Percentiles rank a stretch among this genome's conserved stretches.
These are phyloP conservation scores for Prionailurus viverrinus DNA, from an alignment of 2,113 vertebrate genomes.

Conservation along the genomic window DNA sequence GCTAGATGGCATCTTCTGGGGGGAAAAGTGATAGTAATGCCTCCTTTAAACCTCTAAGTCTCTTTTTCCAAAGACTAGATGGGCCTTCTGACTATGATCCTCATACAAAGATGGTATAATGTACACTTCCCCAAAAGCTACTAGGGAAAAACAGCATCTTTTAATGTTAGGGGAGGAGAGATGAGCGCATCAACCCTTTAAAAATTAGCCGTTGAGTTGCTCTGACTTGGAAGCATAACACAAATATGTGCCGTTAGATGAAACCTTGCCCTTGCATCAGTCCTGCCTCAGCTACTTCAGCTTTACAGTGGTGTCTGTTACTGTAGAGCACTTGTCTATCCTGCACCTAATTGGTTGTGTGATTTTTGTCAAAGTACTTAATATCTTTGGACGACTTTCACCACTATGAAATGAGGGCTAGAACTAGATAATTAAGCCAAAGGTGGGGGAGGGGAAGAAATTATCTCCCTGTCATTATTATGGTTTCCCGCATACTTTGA, in stretches of 20 bases:
- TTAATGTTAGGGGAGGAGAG: not conserved
- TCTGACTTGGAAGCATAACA: not conserved
- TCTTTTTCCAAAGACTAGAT: not conserved
- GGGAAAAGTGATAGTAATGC: not conserved
- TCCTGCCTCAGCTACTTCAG: not conserved
- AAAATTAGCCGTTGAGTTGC: not conserved
- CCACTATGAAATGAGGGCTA: not conserved
- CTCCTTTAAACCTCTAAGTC: not conserved
- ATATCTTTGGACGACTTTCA: not conserved
- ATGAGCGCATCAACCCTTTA: not conserved
- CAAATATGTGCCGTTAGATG: not conserved
- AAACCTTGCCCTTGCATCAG: not conserved
- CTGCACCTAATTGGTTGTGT: not conserved
- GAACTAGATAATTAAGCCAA: not conserved
- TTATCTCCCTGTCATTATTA: not conserved
- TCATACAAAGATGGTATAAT: conserved; percentile 8
- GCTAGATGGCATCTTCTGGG: not conserved
- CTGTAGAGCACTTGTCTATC: not conserved
- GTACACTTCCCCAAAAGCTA: not conserved
- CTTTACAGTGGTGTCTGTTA: not conserved
- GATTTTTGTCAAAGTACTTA: not conserved
- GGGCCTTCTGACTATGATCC: not conserved
- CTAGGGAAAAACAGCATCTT: not conserved
- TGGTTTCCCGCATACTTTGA: not conserved
- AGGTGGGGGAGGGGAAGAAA: not conserved